Evolutionary conservation across 2,113 vertebrate species (phyloP).

Genomic region (Perca flavescens): DNA sequence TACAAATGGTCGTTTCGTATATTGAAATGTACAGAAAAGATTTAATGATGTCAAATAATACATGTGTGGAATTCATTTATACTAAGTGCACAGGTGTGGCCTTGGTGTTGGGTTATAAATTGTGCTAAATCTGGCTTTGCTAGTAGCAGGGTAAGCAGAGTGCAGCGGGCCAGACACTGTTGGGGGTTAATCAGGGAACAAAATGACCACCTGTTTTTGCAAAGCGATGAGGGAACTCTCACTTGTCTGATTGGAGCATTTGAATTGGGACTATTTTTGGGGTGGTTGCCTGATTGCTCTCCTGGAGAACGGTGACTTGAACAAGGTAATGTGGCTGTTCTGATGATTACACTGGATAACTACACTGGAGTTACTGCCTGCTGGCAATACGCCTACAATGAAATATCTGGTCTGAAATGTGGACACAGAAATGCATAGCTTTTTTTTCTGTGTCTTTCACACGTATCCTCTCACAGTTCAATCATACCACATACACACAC

Average conservation of each 20-base stretch:
- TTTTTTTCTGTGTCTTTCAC: conserved; percentile 42
- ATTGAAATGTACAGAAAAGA: conserved; percentile 36
- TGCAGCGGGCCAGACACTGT: conserved; percentile 49
- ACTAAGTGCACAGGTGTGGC: conserved; percentile 59
- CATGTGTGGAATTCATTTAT: conserved; percentile 59
- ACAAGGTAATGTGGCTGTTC: conserved; percentile 55
- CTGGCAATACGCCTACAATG: conserved; percentile 52
- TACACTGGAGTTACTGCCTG: conserved; percentile 42
- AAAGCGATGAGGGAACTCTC: conserved; percentile 58
- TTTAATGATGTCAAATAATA: conserved; percentile 43
- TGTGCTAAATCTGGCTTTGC: conserved; percentile 52
- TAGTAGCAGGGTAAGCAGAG: conserved; percentile 35
- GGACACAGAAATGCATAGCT: conserved; percentile 37
- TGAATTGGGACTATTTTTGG: conserved; percentile 55
- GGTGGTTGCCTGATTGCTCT: conserved; percentile 66
- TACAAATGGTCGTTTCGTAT: conserved; percentile 49
- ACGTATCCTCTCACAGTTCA: conserved; percentile 37
- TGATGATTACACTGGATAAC: conserved; percentile 62
- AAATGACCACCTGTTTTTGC: conserved; percentile 75
- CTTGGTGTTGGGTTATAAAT: conserved; percentile 44
- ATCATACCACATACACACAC: conserved; percentile 31
- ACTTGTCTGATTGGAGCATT: conserved; percentile 68
- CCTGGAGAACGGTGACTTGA: conserved; percentile 55
- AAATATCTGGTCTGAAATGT: conserved; percentile 59
- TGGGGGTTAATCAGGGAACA: conserved; percentile 74